Percentiles rank a stretch among this genome's conserved stretches.
Conservation (phyloP, 2,113 vertebrate species). For the Colossoma macropomum region DNA sequence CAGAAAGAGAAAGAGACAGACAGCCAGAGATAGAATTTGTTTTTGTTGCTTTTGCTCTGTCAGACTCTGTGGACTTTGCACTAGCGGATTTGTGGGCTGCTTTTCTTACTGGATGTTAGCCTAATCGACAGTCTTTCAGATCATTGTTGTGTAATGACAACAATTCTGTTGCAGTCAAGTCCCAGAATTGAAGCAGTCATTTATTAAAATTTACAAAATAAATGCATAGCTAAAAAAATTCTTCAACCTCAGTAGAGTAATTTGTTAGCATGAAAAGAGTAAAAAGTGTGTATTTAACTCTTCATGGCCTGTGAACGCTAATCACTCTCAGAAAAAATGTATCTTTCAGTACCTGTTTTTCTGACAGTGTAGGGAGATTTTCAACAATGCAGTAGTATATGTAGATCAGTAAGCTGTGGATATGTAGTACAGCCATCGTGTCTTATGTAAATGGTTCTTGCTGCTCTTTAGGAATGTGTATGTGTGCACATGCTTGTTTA, state of each 20-base stretch:
- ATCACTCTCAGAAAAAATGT: too few species aligned
- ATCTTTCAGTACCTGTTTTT: too few species aligned
- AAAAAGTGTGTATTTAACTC: neutral
- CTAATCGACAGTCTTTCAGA: slow-evolving; percentile 35
- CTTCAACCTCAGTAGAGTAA: too few species aligned
- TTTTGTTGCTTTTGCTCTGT: slow-evolving; percentile 53
- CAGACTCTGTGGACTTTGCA: neutral
- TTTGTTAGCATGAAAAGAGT: too few species aligned
- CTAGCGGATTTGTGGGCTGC: slow-evolving; percentile 10
- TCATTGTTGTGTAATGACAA: slow-evolving; percentile 1
- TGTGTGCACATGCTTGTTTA: neutral
- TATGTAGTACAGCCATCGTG: too few species aligned
- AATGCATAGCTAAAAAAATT: too few species aligned
- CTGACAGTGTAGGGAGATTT: too few species aligned
- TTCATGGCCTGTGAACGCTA: neutral
- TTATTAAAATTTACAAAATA: too few species aligned
- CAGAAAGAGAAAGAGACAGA: slow-evolving; percentile 1
- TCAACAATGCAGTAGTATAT: too few species aligned
- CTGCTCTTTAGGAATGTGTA: neutral
- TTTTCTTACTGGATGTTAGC: slow-evolving; percentile 20
- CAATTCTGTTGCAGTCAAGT: neutral
- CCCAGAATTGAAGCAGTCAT: neutral
- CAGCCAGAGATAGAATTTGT: slow-evolving; percentile 45
- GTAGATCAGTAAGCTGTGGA: too few species aligned
- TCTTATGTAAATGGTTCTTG: too few species aligned